Evolutionary conservation across 2,888 invertebrate species (phyloP).

Genomic region (Tetramorium bicarinatum): DNA sequence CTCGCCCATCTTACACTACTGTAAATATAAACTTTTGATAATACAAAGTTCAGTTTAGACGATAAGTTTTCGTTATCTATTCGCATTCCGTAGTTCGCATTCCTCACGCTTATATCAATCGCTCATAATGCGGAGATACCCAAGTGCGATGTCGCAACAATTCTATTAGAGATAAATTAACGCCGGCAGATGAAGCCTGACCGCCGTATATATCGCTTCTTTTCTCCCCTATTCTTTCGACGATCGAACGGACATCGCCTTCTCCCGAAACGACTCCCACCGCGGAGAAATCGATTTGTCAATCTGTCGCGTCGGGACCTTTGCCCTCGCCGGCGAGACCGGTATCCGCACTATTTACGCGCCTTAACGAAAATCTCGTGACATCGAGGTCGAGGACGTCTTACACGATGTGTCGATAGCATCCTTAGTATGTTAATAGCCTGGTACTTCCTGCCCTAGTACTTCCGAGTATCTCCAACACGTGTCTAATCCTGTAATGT

Average conservation of each 20-base stretch:
- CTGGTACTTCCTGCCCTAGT: neutral
- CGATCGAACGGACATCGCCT: conserved; percentile 24
- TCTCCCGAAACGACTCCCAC: conserved; percentile 47
- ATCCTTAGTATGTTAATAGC: neutral
- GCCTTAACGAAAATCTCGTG: conserved; percentile 61
- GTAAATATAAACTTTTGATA: neutral
- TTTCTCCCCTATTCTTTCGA: neutral
- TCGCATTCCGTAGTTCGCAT: neutral
- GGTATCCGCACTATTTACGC: conserved; percentile 62
- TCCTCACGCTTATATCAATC: neutral
- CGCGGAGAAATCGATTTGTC: conserved; percentile 73
- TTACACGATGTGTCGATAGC: neutral
- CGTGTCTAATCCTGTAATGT: neutral
- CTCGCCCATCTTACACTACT: too few species aligned
- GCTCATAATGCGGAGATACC: neutral
- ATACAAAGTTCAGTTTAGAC: neutral
- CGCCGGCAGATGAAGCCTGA: neutral
- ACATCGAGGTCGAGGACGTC: conserved; percentile 25
- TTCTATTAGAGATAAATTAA: conserved; percentile 28
- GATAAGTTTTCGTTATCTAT: neutral
- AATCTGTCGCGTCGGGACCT: conserved; percentile 68
- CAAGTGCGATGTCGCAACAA: neutral
- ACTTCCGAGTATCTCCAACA: neutral
- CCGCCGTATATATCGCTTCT: neutral
- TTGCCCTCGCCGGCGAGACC: conserved; percentile 57